Base-by-base conservation (phyloP, 64 coral and sea anemone genomes). In the Actinia equina region DNA sequence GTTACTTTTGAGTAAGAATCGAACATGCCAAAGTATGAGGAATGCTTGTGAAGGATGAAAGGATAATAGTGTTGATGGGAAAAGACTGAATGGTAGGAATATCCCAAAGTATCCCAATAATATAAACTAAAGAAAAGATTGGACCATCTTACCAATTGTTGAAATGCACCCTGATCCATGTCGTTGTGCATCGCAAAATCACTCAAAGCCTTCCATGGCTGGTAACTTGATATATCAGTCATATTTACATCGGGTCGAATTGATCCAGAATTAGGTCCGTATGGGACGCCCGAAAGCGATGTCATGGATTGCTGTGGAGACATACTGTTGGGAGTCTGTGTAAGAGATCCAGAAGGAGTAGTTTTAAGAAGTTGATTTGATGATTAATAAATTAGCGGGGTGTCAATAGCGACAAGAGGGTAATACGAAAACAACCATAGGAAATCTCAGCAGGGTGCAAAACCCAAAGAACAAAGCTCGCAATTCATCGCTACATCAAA, bases 141-240 rank as follows among this genome's bases (percentile, higher is more conserved):
- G 69, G 1, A 11, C 26, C 69, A 74, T n/a, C 97, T 93, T 93
- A 99, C 97, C 97, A 99, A 65, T 89, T 99, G 97, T 59, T 99
- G 93, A 86, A 99, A 99, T 4, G 97, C 93, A 49, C 92, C 86
- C 65, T 95, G 93, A 76, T 99, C 97, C 86, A 99, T 86, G 42
- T 99, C 97, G 86, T 89, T 95, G 26, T 99, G 97, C 93, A 99
- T 95, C 5, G 97, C 97, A 70, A 99, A 99, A 23, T 99, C 97
- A 83, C 91, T 99, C 64, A 99, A 87, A 0, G 97, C 97, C 80
- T 99, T 99, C 97, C 97, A 99, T 3, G 97, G 97, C 19, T 99
- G 97, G 88, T 99, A 99, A 27, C 91, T 86, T 3, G 97, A 87
- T 20, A 97, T 83, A 58, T 97, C 94, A 16, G 77, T 84, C 58